Evolutionary conservation across 2,888 invertebrate species (phyloP).

Genomic region (Hyposoter didymator): DNA sequence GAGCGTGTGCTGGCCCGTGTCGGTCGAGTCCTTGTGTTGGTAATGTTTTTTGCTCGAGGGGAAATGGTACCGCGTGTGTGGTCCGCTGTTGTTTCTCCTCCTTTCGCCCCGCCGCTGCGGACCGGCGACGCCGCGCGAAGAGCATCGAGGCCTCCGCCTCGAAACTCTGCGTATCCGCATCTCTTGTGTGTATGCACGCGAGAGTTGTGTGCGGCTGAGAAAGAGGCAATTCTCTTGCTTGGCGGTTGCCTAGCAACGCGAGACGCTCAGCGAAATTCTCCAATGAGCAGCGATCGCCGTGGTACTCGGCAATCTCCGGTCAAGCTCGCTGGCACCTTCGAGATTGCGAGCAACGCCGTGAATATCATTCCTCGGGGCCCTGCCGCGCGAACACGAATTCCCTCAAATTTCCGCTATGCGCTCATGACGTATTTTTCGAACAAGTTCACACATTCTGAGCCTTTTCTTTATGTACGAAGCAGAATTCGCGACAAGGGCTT

Average conservation of each 20-base stretch:
- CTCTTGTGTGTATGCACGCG: neutral
- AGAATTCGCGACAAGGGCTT: neutral
- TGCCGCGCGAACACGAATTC: neutral
- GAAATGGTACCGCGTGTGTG: constrained; percentile 83
- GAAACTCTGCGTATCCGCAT: neutral
- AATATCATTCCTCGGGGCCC: constrained; percentile 30
- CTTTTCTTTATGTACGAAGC: neutral
- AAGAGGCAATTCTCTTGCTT: constrained; percentile 34
- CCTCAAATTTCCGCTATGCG: neutral
- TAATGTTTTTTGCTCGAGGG: constrained; percentile 83
- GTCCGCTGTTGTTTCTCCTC: constrained; percentile 76
- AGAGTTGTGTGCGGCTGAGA: constrained; percentile 36
- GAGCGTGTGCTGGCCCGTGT: constrained; percentile 22
- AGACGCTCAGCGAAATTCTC: constrained; percentile 76
- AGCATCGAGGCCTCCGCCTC: constrained; percentile 5
- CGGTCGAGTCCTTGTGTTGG: constrained; percentile 72
- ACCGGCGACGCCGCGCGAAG: constrained; percentile 33
- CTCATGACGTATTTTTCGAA: neutral
- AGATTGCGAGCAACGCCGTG: constrained; percentile 75
- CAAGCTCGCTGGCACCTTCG: constrained; percentile 78
- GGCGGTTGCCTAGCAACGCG: constrained; percentile 81
- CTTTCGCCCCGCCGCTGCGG: constrained; percentile 57
- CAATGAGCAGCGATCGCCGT: constrained; percentile 69
- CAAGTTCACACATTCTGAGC: neutral
- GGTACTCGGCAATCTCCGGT: constrained; percentile 75